Percentiles rank a stretch among this genome's conserved stretches.
Evolutionary conservation across 2,888 invertebrate species (phyloP).

Genomic region (Acrocera orbiculus): DNA sequence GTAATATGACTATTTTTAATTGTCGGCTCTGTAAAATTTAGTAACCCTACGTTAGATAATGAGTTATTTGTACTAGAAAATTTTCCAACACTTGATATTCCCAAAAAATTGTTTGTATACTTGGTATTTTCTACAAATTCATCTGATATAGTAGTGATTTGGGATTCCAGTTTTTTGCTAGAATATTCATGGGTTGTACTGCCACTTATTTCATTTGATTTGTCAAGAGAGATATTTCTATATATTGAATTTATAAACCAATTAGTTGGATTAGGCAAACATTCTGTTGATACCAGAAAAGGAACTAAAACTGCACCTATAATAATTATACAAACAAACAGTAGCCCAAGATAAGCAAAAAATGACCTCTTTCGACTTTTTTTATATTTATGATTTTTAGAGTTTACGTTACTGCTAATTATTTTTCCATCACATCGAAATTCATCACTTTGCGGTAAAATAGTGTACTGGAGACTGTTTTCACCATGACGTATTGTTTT

Average conservation of each 20-base stretch:
- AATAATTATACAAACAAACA: conserved; percentile 29
- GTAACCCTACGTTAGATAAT: too few relatives aligned
- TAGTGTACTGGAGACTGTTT: conserved; percentile 56
- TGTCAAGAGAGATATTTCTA: too few relatives aligned
- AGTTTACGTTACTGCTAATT: too few relatives aligned
- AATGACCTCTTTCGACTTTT: conserved; percentile 24
- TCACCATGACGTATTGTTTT: conserved; percentile 59
- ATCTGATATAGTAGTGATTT: too few relatives aligned
- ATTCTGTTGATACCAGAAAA: conserved; percentile 28
- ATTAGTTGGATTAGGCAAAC: conserved; percentile 26
- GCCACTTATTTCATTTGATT: too few relatives aligned
- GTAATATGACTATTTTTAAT: too few relatives aligned
- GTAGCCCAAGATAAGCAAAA: conserved; percentile 27
- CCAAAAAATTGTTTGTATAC: too few relatives aligned
- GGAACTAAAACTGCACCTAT: conserved; percentile 29
- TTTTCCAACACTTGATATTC: too few relatives aligned
- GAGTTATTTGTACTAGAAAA: too few relatives aligned
- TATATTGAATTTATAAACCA: conserved; percentile 27
- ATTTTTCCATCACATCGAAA: conserved; percentile 41
- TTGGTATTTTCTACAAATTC: too few relatives aligned
- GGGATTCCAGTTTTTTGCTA: too few relatives aligned
- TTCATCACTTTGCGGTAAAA: conserved; percentile 53
- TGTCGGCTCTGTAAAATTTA: too few relatives aligned
- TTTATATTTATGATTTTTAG: conserved; percentile 34
- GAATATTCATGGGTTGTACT: background rate